Conservation (phyloP, 1,140 invertebrate genomes). For the Marisa cornuarietis region DNA sequence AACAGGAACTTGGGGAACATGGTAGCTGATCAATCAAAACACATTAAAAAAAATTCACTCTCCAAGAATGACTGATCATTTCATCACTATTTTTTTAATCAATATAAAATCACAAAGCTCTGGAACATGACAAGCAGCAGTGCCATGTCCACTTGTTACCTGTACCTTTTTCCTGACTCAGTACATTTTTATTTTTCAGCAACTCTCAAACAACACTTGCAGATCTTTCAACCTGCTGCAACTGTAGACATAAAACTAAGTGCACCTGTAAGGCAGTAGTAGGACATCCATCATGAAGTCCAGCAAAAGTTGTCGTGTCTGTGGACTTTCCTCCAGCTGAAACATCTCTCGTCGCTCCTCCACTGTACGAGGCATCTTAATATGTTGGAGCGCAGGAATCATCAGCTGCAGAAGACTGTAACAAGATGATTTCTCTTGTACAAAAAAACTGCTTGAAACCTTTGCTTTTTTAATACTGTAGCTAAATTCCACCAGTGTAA, state of each 20-base stretch:
- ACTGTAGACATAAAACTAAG: not conserved
- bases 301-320: constrained; percentile 76
- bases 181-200: too few relatives aligned
- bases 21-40: constrained; percentile 22
- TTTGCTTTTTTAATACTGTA: not conserved
- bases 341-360: constrained; percentile 73
- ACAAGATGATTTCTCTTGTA: not conserved
- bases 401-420: constrained; percentile 77
- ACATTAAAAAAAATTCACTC: not conserved
- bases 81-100: too few relatives aligned
- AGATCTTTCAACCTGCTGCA: too few relatives aligned
- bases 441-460: not conserved
- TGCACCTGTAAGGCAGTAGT: constrained; percentile 85
- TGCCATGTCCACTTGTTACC: too few relatives aligned
- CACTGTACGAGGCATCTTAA: constrained; percentile 75
- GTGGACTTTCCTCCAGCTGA: constrained; percentile 74
- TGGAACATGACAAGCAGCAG: too few relatives aligned
- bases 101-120: too few relatives aligned
- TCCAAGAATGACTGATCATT: not conserved
- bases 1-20: constrained; percentile 10
- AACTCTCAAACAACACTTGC: too few relatives aligned
- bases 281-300: constrained; percentile 85
- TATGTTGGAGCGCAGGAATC: constrained; percentile 80
- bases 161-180: too few relatives aligned
- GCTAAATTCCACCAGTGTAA: too few relatives aligned